Conservation (phyloP, 2,888 invertebrate species). For the Tetragonisca angustula region DNA sequence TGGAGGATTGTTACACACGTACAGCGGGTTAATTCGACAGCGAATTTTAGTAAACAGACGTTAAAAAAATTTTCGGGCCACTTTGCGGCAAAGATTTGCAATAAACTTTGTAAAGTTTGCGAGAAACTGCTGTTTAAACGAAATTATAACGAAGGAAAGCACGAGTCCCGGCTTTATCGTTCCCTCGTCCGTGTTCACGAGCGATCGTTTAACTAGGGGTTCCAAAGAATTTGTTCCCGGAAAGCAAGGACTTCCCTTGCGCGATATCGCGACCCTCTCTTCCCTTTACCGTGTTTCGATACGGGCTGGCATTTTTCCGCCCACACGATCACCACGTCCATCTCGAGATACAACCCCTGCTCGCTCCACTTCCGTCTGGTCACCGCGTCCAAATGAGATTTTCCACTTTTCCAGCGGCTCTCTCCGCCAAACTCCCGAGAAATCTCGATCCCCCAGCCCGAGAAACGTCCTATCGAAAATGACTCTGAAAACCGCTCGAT, state of each 20-base stretch:
- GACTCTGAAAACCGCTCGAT: conserved; percentile 49
- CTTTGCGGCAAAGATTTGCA: no score
- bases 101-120: no score
- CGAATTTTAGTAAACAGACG: no score
- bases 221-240: conserved; percentile 12
- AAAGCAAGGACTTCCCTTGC: background rate
- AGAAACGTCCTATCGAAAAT: conserved; percentile 11
- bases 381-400: conserved; percentile 69
- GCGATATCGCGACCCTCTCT: conserved; percentile 1
- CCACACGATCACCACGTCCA: conserved; percentile 68
- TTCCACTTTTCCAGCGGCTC: conserved; percentile 55
- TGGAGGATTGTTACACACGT: no score
- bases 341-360: conserved; percentile 69
- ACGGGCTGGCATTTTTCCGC: conserved; percentile 57
- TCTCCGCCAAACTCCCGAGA: conserved; percentile 14
- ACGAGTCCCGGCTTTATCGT: background rate
- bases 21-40: no score
- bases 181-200: background rate
- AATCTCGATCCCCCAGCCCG: conserved; percentile 12
- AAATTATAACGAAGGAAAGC: no score
- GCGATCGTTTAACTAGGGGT: background rate
- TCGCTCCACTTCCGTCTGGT: conserved; percentile 69
- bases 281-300: conserved; percentile 1
- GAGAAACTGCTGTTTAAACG: no score
- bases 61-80: no score